Evolutionary conservation across 2,113 vertebrate species (phyloP).

Genomic region (Dolichotis patagonum): DNA sequence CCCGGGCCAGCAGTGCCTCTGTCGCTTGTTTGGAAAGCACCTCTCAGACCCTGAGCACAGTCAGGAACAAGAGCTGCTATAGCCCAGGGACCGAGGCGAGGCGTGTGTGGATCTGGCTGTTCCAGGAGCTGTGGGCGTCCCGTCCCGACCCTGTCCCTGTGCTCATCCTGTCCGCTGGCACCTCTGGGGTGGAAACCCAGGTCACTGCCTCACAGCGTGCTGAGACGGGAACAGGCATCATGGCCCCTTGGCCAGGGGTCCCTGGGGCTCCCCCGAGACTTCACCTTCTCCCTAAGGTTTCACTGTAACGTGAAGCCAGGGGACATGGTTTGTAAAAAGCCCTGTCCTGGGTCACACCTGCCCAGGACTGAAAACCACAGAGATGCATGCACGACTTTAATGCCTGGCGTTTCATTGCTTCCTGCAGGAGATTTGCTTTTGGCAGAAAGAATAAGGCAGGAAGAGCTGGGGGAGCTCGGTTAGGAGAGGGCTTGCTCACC

Average conservation of each 20-base stretch:
- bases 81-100: no score
- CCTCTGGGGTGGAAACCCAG: not conserved
- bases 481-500: not conserved
- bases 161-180: fast-evolving
- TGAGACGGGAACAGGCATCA: not conserved
- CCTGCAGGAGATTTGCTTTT: not conserved
- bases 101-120: fast-evolving
- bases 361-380: not conserved
- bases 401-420: not conserved
- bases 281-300: not conserved
- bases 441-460: not conserved
- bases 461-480: not conserved
- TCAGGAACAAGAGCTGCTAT: fast-evolving
- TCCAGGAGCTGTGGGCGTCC: not conserved
- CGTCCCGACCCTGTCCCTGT: not conserved
- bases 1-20: not conserved
- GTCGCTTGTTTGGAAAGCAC: not conserved
- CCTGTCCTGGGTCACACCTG: not conserved
- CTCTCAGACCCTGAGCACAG: no score
- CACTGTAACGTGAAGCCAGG: fast-evolving
- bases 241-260: not conserved
- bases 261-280: no score
- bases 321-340: fast-evolving
- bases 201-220: no score
- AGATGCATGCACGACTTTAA: no score